Base-by-base conservation (phyloP, 2,113 vertebrate species). In the Cryptotis parvus region DNA sequence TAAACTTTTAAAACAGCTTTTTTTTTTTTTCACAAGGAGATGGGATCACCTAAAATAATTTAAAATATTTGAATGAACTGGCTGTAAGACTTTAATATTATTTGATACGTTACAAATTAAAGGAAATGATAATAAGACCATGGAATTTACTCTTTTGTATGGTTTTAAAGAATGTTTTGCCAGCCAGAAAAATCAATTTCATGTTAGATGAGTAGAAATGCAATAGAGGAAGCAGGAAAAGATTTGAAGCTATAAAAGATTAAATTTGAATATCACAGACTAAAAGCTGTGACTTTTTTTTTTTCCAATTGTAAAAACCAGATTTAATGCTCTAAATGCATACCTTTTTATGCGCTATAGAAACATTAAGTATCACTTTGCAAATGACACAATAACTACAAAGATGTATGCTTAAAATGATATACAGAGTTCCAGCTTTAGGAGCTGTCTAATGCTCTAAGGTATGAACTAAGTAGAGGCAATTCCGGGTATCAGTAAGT, bases 171-270 rank as follows among this genome's bases (percentile, higher is more conserved):
- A 91, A 16, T 87, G 89, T 78, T 84, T 87, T 74, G 14, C 65
- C 65, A 92, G 77, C 77, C 69, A 94, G 78, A n/a, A 95, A 94
- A 94, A 87, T 92, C 91, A 89, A 58, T 91, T 89, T 90, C 37
- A 37, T 87, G 66, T 84, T 68, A 61, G 72, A 76, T 95, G 90
- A 83, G 66, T 70, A 89, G 12, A 95, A 95, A 93, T 89, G 14
- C 14, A 61, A 79, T 39, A 9, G 29, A 78, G 37, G 77, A 93
- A 87, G 58, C 24, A 81, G 20, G 89, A n/a, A 76, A 74, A 84
- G 68, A n/a, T 39, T 9, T 63, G 20, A 93, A 45, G 29, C 29
- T 68, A 70, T 41, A 89, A 65, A 74, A 94, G 69, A 55, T 84
- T 91, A 91, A 91, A 92, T 83, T 68, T 78, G 79, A 93, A 85